phyloP scores from a whole-genome alignment of 2,113 vertebrate species.

The Calidris pugnax region DNA sequence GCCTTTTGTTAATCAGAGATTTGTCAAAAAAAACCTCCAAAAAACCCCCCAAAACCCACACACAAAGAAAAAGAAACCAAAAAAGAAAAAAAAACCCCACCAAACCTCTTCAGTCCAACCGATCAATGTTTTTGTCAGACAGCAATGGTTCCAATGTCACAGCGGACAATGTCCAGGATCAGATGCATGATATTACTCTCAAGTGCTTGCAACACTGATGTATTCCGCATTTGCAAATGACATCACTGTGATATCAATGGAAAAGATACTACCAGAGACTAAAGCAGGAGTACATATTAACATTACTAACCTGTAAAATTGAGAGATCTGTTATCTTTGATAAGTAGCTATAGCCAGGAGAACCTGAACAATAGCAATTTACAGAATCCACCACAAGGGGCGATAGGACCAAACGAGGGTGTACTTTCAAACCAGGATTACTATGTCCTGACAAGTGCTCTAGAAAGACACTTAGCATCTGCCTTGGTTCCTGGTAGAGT shows the following conservation, averaged over 20 bases:
- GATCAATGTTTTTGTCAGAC: not conserved
- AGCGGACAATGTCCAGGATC: not conserved
- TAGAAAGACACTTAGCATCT: not conserved
- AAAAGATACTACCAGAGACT: not conserved
- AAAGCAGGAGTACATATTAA: not conserved
- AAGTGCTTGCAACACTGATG: not conserved
- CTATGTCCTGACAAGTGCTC: not conserved
- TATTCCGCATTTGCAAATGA: not conserved
- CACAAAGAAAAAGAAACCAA: not conserved
- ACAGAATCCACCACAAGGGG: not conserved
- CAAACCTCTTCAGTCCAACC: not conserved
- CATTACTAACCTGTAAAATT: not conserved
- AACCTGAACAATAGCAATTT: not conserved
- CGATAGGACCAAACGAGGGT: not conserved
- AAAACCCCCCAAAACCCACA: not conserved
- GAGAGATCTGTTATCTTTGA: not conserved
- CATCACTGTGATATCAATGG: not conserved
- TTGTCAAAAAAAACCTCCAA: not conserved
- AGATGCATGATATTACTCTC: not conserved
- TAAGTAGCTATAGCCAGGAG: not conserved
- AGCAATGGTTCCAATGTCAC: not conserved
- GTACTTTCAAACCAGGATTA: not conserved
- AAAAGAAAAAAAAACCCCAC: not conserved
- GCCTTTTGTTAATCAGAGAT: not conserved
- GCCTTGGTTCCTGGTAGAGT: not conserved